A percentile compares a stretch with the other conserved stretches of the same genome.
These are phyloP conservation scores for Spheniscus mendiculus DNA, from an alignment of 2,113 vertebrate species.

Conservation along the genomic window DNA sequence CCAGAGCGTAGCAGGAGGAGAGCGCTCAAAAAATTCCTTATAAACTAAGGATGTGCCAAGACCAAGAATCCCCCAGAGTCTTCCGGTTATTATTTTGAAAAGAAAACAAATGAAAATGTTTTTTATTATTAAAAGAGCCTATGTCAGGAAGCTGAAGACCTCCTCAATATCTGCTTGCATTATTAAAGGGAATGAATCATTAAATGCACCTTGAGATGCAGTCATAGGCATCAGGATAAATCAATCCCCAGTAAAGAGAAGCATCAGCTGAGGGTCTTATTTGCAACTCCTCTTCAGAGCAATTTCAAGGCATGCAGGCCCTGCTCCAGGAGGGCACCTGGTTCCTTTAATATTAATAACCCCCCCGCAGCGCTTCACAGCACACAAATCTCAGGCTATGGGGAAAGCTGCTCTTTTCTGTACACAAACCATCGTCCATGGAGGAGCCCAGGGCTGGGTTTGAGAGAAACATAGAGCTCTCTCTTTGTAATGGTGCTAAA, in stretches of 20 bases:
- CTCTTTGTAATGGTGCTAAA: not conserved
- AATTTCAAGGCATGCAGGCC: not conserved
- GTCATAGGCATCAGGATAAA: not conserved
- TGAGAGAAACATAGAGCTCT: not conserved
- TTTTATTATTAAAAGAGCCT: constrained; percentile 5
- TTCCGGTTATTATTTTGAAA: constrained; percentile 1
- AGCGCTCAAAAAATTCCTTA: not conserved
- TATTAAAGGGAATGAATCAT: constrained; percentile 42
- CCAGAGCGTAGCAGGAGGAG: not conserved
- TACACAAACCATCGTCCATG: not conserved
- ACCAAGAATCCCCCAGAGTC: not conserved
- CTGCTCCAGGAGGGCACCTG: not conserved
- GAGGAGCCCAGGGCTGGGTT: not conserved
- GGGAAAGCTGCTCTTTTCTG: not conserved
- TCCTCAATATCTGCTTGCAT: constrained; percentile 28
- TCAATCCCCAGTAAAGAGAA: not conserved
- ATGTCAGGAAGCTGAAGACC: not conserved
- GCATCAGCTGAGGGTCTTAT: not conserved
- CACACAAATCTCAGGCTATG: fast-evolving
- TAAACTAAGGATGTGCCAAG: not conserved
- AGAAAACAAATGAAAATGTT: not conserved
- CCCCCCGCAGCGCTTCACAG: not conserved
- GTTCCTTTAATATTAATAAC: not conserved
- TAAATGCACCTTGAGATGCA: constrained; percentile 8
- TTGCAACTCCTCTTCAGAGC: not conserved